Evolutionary conservation across 1,140 invertebrate genomes (phyloP), one percentile per base, ranked within the genome.

Genomic region (Drosophila malerkotliana): DNA sequence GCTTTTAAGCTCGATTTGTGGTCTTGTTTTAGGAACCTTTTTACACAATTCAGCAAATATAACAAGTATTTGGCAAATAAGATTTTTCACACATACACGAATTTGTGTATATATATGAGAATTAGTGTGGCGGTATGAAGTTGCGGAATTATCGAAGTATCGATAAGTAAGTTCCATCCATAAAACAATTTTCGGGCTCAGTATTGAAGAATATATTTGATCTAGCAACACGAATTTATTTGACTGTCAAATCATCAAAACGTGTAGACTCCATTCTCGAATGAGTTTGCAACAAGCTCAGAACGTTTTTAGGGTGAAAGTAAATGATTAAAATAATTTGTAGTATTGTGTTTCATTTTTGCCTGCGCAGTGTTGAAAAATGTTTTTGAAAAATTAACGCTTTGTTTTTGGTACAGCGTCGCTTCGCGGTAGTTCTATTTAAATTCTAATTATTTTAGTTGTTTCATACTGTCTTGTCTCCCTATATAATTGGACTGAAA

Each of bases 371-470:
- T 85, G 82, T 85, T 85, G 77, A 56, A 57, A 47, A 85, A 77
- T 58, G 58, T 84, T 52, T 87, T 85, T 85, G 52, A 82, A 85
- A 75, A 58, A 67, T 87, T 75, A 85, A 82, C 82, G 82, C 78
- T 82, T 75, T 62, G 61, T 79, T 79, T 77, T 80, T 79, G 39
- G 82, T 75, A 87, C 61, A 48, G 82, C 82, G 82, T 87, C 82
- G 30, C 37, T 59, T 74, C 51, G 60, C 30, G 48, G 49, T 44
- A 59, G 32, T 34, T 15, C 39, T 21, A 3, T 26, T 57, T 44
- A 45, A 60, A 44, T 48, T 54, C 15, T 15, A 7, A 30, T 8
- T 15, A 7, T 57, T 14, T 30, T 44, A 18, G 41, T 44, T 15
- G 7, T 14, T 44, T 4, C 9, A 4, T 12, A 4, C 3, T n/a